These are phyloP conservation scores for Rhagonycha lutea DNA, from an alignment of 2,888 invertebrate species.

Conservation along the genomic window DNA sequence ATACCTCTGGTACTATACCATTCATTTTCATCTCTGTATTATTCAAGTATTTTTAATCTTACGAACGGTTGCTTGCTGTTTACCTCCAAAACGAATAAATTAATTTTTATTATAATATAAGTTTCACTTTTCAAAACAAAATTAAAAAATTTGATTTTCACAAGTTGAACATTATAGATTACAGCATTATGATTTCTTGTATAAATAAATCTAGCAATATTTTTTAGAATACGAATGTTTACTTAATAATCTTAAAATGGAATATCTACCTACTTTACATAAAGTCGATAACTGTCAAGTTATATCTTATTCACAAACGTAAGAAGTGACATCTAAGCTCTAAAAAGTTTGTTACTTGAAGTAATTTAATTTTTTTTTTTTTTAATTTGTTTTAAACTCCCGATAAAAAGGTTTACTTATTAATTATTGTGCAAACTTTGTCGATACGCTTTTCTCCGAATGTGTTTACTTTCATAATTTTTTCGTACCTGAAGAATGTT, in stretches of 20 bases:
- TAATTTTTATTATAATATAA: too few species aligned
- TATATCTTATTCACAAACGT: background rate
- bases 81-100: too few species aligned
- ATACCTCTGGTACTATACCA: background rate
- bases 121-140: too few species aligned
- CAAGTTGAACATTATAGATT: background rate
- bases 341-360: background rate
- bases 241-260: background rate
- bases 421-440: too few species aligned
- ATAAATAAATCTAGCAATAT: background rate
- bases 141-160: background rate
- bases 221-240: background rate
- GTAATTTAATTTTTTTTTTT: background rate
- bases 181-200: background rate
- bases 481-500: too few species aligned
- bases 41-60: background rate
- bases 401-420: too few species aligned
- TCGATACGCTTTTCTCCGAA: too few species aligned
- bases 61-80: background rate
- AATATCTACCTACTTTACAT: background rate
- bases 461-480: too few species aligned
- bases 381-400: background rate
- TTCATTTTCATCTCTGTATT: background rate
- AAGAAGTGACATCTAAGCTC: background rate
- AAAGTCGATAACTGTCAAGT: background rate